Evolutionary conservation across 2,888 invertebrate species (phyloP), one percentile per base, ranked within the genome.

Genomic region (Isoperla grammatica): DNA sequence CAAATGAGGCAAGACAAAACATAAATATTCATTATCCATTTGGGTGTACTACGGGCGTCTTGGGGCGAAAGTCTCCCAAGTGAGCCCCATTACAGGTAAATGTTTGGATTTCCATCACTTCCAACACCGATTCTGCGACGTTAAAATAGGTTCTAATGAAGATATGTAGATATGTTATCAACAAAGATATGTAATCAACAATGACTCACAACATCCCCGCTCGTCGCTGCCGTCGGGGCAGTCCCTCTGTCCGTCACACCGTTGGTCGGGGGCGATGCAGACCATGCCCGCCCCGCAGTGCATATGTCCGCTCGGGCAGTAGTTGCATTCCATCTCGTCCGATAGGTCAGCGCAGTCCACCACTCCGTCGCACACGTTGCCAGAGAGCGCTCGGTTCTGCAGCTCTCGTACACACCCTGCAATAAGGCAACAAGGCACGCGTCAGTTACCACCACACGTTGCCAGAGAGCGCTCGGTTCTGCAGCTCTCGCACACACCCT

Each of bases 141-240:
- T n/a, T n/a, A n/a, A n/a, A n/a, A n/a, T n/a, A n/a, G n/a, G n/a
- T n/a, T n/a, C n/a, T n/a, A n/a, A n/a, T n/a, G n/a, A n/a, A n/a
- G n/a, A n/a, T n/a, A n/a, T n/a, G n/a, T n/a, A n/a, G n/a, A n/a
- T n/a, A n/a, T n/a, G n/a, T n/a, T n/a, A n/a, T n/a, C n/a, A n/a
- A n/a, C n/a, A n/a, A n/a, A n/a, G n/a, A n/a, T n/a, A n/a, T n/a
- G n/a, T n/a, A n/a, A n/a, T n/a, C n/a, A n/a, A n/a, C n/a, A n/a
- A n/a, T n/a, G n/a, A 83, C 90, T 84, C 76, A 94, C 93, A 76
- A 71, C 94, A 94, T 66, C 87, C 87, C 68, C 86, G 80, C 72
- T 94, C 94, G 68, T 94, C 94, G 65, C 88, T 87, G 35, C 88
- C 91, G 72, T 92, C 90, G 0, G 89, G 86, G 69, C 94, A 94